Evolutionary conservation across 1,140 invertebrate genomes (phyloP).

Genomic region (Colletes gigas): DNA sequence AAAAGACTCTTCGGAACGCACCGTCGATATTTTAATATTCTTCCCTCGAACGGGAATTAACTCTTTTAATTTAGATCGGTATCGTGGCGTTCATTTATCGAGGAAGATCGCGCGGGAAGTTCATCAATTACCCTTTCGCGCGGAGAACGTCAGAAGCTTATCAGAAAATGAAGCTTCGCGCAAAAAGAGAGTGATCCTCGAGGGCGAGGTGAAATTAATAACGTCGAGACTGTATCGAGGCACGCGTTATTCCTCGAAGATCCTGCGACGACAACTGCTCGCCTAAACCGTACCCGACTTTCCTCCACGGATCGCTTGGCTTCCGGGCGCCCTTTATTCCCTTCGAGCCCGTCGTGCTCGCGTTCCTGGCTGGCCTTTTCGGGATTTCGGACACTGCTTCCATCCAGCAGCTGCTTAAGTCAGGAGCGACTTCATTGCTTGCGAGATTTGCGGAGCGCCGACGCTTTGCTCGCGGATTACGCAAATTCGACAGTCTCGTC

Average conservation of each 20-base stretch:
- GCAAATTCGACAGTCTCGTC: conserved; percentile 36
- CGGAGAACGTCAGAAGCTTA: no score
- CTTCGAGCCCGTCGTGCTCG: neutral
- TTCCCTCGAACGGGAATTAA: no score
- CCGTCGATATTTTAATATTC: no score
- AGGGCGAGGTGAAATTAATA: conserved; percentile 28
- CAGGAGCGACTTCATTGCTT: conserved; percentile 29
- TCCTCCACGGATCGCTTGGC: neutral
- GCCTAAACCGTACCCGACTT: neutral
- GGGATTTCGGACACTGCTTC: conserved; percentile 3
- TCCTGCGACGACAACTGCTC: neutral
- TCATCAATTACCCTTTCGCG: no score
- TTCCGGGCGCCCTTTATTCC: neutral
- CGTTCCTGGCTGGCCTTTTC: neutral
- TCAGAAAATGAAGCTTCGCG: no score
- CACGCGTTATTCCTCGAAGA: no score
- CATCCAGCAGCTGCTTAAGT: conserved; percentile 18
- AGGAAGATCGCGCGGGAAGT: no score
- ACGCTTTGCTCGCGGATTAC: conserved; percentile 45
- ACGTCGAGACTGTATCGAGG: neutral
- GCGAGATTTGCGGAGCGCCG: conserved; percentile 37
- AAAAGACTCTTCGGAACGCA: no score
- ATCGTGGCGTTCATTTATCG: no score
- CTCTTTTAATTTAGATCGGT: conserved; percentile 1
- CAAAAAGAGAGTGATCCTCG: neutral